Evolutionary conservation across 2,888 invertebrate genomes (phyloP).

Genomic region (Ormia ochracea): DNA sequence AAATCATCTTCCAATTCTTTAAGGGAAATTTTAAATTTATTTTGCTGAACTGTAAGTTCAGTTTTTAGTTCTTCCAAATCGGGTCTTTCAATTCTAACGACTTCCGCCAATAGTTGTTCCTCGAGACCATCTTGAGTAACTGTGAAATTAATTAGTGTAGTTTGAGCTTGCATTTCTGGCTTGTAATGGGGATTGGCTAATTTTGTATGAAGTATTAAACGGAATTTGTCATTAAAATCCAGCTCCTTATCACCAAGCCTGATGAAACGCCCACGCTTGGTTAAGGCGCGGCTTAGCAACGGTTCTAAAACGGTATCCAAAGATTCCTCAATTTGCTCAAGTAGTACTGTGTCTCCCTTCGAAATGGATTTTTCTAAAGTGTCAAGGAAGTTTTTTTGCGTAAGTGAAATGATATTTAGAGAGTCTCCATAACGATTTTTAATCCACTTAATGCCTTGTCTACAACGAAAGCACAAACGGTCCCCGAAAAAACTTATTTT

Average conservation of each 20-base stretch:
- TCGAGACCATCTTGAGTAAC: constrained; percentile 97
- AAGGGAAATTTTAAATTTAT: constrained; percentile 94
- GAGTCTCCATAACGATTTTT: constrained; percentile 87
- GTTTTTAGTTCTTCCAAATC: constrained; percentile 91
- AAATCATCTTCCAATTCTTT: constrained; percentile 94
- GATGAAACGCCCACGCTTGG: constrained; percentile 88
- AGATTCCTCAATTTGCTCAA: constrained; percentile 93
- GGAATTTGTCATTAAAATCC: constrained; percentile 89
- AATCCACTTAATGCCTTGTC: constrained; percentile 96
- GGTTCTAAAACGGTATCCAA: constrained; percentile 96
- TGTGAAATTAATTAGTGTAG: constrained; percentile 96
- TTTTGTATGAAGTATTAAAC: constrained; percentile 93
- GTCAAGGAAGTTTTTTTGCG: constrained; percentile 90
- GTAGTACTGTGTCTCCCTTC: constrained; percentile 85
- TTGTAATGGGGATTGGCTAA: constrained; percentile 97
- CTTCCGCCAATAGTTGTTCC: constrained; percentile 94
- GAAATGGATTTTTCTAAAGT: constrained; percentile 85
- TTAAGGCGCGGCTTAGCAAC: constrained; percentile 89
- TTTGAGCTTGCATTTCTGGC: constrained; percentile 98
- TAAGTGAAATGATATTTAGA: constrained; percentile 86
- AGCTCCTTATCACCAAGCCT: constrained; percentile 95
- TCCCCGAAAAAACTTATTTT: neutral
- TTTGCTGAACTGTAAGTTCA: constrained; percentile 93
- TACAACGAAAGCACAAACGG: constrained; percentile 63
- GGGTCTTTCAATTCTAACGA: constrained; percentile 94